Evolutionary conservation across 2,113 vertebrate species (phyloP).

Genomic region (Rhinolophus ferrumequinum): DNA sequence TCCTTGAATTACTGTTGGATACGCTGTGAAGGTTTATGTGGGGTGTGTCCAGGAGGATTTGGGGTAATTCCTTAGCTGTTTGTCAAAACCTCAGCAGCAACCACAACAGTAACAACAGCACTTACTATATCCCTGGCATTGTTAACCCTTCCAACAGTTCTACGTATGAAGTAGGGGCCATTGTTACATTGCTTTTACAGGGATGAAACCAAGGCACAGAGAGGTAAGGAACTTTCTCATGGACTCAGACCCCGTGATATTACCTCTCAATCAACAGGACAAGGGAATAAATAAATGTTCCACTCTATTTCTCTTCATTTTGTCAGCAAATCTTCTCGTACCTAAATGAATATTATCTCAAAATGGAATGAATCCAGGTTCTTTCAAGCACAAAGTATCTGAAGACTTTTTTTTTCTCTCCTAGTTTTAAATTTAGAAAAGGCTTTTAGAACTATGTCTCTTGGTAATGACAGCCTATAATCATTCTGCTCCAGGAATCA

Average conservation of each 20-base stretch:
- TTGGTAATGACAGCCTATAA: conserved; percentile 65
- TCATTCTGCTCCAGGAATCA: conserved; percentile 72
- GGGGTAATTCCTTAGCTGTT: neutral
- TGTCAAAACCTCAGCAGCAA: neutral
- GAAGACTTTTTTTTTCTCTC: neutral
- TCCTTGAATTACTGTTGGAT: neutral
- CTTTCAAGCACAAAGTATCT: conserved; percentile 46
- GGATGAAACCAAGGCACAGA: neutral
- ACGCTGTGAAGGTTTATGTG: neutral
- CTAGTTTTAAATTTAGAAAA: conserved; percentile 73
- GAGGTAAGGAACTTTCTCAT: neutral
- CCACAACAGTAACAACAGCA: neutral
- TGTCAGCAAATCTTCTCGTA: neutral
- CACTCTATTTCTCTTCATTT: neutral
- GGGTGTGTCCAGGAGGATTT: neutral
- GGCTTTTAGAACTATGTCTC: conserved; percentile 49
- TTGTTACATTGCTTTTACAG: neutral
- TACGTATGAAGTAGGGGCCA: neutral
- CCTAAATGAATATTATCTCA: neutral
- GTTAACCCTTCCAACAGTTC: neutral
- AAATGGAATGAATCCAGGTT: neutral
- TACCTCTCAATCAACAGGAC: neutral
- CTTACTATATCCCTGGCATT: neutral
- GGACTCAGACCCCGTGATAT: neutral
- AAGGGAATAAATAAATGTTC: neutral